Percentiles rank a stretch among this genome's conserved stretches.
Evolutionary conservation across 2,797 vertebrate species (phyloP).

Genomic region (Rhincodon typus): DNA sequence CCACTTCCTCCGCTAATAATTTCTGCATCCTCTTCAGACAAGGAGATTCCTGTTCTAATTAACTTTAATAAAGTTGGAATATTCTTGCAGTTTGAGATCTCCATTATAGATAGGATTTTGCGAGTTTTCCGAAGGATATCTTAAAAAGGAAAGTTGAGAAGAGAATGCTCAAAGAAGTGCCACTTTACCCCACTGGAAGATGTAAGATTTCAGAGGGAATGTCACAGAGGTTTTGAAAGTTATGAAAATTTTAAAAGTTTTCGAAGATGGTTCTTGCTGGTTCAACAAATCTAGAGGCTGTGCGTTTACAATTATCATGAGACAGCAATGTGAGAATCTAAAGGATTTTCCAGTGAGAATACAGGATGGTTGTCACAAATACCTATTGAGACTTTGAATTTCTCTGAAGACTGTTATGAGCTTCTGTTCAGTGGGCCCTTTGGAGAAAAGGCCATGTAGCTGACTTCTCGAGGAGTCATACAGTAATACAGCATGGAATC

Average conservation of each 20-base stretch:
- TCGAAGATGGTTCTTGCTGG: background rate
- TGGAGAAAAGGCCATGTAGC: background rate
- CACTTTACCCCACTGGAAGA: too few species aligned
- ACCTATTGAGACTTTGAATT: background rate
- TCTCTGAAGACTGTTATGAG: background rate
- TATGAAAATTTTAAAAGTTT: background rate
- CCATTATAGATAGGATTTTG: background rate
- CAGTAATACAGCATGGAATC: too few species aligned
- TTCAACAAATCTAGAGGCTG: background rate
- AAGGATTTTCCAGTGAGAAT: background rate
- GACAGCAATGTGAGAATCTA: background rate
- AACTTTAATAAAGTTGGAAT: background rate
- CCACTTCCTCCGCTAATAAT: too few species aligned
- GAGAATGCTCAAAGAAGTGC: background rate
- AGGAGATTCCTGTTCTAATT: background rate
- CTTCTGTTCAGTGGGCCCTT: background rate
- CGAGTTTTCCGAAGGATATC: background rate
- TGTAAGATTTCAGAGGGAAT: background rate
- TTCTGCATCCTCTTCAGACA: too few species aligned
- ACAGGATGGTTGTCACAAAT: background rate
- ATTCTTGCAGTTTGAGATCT: background rate
- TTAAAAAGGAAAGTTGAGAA: background rate
- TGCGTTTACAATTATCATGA: background rate
- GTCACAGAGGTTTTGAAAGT: background rate
- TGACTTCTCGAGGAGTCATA: background rate